Evolutionary conservation across 2,797 vertebrate species (phyloP).

Genomic region (Meda fulgida): DNA sequence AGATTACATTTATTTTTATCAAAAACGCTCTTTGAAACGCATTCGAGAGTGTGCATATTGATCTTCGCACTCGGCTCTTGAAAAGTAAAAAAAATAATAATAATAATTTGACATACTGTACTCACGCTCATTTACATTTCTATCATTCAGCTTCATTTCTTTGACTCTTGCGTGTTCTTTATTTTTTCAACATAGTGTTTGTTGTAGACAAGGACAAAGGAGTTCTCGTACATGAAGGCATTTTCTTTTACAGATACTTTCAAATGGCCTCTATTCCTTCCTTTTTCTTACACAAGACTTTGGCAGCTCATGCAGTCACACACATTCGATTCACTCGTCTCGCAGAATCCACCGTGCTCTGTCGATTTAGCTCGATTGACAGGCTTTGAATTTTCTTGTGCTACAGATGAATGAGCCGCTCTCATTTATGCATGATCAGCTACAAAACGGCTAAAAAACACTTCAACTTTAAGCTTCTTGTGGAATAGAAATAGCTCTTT

Average conservation of each 20-base stretch:
- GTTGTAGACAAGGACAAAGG: neutral
- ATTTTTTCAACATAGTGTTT: neutral
- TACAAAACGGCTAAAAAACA: neutral
- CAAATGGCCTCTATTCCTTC: neutral
- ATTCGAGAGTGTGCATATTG: constrained; percentile 20
- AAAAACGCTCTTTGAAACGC: constrained; percentile 24
- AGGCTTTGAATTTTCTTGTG: constrained; percentile 33
- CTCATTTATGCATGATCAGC: constrained; percentile 2
- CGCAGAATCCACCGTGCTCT: constrained; percentile 13
- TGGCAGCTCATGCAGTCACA: constrained; percentile 16
- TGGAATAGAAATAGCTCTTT: neutral
- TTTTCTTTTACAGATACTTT: neutral
- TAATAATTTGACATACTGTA: neutral
- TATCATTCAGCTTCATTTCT: neutral
- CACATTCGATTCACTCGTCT: constrained; percentile 32
- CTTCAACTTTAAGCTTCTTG: neutral
- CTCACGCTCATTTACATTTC: neutral
- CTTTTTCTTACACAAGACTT: neutral
- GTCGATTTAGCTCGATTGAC: constrained; percentile 30
- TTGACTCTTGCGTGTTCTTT: neutral
- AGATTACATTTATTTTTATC: constrained; percentile 23
- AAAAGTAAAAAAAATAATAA: neutral
- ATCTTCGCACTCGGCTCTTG: neutral
- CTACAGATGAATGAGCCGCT: neutral
- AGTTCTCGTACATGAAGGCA: neutral